Conservation (phyloP, 2,888 invertebrate genomes). For the Perithous albicinctus region DNA sequence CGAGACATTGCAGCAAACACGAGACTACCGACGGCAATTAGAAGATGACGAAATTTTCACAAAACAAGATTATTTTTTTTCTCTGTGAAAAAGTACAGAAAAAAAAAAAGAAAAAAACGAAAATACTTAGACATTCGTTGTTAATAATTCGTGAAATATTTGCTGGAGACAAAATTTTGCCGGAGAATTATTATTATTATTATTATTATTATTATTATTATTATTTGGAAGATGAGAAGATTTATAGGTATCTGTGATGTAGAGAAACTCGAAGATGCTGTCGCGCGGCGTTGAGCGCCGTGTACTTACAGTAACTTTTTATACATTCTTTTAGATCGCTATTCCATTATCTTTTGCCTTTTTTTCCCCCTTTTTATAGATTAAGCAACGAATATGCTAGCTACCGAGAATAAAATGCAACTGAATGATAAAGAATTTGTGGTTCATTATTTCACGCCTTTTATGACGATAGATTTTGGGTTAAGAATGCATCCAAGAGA, state of each 20-base stretch:
- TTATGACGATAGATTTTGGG: not conserved
- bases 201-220: not conserved
- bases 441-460: not conserved
- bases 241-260: conserved; percentile 16
- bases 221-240: too few relatives aligned
- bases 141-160: not conserved
- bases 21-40: not conserved
- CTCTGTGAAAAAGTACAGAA: not conserved
- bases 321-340: conserved; percentile 63
- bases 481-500: too few relatives aligned
- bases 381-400: conserved; percentile 17
- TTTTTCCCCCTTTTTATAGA: conserved; percentile 28
- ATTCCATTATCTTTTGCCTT: conserved; percentile 54
- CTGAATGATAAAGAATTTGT: conserved; percentile 24
- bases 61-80: conserved; percentile 7
- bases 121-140: conserved; percentile 41
- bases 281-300: conserved; percentile 61
- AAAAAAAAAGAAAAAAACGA: too few relatives aligned
- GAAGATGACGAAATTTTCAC: not conserved
- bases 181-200: conserved; percentile 3
- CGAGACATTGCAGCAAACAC: not conserved
- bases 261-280: conserved; percentile 34
- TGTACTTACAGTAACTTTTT: conserved; percentile 62
- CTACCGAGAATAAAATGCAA: conserved; percentile 50
- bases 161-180: not conserved